phyloP scores from a whole-genome alignment of 1,140 invertebrate genomes.

The Aradophagus sp. region DNA sequence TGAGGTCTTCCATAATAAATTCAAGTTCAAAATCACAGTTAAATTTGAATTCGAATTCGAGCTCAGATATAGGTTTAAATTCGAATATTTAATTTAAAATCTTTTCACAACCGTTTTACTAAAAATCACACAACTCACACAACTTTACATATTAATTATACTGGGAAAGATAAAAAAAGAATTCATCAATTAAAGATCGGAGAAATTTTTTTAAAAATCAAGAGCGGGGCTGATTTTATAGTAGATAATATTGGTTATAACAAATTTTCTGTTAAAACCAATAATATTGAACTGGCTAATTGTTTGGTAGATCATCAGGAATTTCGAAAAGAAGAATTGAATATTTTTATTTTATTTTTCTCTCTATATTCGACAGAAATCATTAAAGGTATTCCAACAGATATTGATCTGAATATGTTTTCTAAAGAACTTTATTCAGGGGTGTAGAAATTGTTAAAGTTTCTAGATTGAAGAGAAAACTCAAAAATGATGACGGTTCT shows the following conservation, averaged over 20 bases:
- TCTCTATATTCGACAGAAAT: not conserved
- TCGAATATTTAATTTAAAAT: no score
- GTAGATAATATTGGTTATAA: not conserved
- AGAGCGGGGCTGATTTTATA: not conserved
- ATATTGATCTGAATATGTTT: not conserved
- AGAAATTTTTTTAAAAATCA: not conserved
- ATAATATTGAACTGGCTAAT: not conserved
- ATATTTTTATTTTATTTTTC: not conserved
- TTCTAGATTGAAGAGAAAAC: no score
- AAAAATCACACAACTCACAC: not conserved
- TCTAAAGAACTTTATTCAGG: not conserved
- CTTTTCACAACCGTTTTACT: no score
- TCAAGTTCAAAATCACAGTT: no score
- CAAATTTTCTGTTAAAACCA: not conserved
- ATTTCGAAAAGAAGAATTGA: not conserved
- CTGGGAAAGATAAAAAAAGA: not conserved
- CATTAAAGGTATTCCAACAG: not conserved
- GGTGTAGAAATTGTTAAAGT: no score
- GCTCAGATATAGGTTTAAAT: no score
- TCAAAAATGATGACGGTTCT: no score
- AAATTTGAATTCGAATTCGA: no score
- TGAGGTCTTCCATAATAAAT: no score
- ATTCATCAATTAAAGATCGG: not conserved
- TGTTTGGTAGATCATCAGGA: not conserved
- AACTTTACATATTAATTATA: not conserved